Evolutionary conservation across 2,113 vertebrate species (phyloP).

Genomic region (Polypterus senegalus): DNA sequence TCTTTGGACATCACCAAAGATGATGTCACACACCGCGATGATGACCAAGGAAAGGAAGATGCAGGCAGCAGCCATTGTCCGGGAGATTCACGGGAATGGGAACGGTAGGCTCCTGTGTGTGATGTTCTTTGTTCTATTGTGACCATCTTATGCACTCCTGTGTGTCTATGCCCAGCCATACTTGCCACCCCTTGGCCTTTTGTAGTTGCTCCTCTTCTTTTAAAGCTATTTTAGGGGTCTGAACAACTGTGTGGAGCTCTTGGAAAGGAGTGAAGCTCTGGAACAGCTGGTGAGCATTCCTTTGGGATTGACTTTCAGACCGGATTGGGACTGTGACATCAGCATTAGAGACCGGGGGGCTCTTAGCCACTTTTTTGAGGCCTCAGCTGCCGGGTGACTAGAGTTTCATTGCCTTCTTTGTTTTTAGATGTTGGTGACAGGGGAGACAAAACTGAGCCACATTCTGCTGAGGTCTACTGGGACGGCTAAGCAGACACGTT

Average conservation of each 20-base stretch:
- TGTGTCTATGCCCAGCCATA: too few relatives aligned
- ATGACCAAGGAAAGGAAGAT: constrained; percentile 67
- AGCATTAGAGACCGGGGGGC: constrained; percentile 14
- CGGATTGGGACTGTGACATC: constrained; percentile 51
- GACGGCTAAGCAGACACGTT: too few relatives aligned
- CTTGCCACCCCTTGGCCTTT: constrained; percentile 35
- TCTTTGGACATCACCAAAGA: constrained; percentile 32
- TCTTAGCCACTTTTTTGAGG: too few relatives aligned
- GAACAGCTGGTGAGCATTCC: constrained; percentile 80
- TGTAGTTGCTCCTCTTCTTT: constrained; percentile 67
- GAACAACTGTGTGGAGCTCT: constrained; percentile 60
- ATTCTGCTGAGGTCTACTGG: too few relatives aligned
- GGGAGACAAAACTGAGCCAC: too few relatives aligned
- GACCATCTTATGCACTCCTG: too few relatives aligned
- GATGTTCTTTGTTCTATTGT: too few relatives aligned
- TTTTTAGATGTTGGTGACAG: too few relatives aligned
- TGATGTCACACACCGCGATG: constrained; percentile 75
- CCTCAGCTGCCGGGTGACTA: too few relatives aligned
- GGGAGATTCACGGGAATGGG: constrained; percentile 61
- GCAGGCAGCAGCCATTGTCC: constrained; percentile 80
- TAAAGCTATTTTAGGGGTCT: constrained; percentile 72
- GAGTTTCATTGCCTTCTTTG: too few relatives aligned
- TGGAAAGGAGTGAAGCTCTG: constrained; percentile 55
- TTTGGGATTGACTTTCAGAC: constrained; percentile 47
- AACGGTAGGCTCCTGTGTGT: too few relatives aligned